Percentiles rank a stretch among this genome's conserved stretches.
Conservation (phyloP, 2,888 invertebrate genomes). For the Aphidius colemani region DNA sequence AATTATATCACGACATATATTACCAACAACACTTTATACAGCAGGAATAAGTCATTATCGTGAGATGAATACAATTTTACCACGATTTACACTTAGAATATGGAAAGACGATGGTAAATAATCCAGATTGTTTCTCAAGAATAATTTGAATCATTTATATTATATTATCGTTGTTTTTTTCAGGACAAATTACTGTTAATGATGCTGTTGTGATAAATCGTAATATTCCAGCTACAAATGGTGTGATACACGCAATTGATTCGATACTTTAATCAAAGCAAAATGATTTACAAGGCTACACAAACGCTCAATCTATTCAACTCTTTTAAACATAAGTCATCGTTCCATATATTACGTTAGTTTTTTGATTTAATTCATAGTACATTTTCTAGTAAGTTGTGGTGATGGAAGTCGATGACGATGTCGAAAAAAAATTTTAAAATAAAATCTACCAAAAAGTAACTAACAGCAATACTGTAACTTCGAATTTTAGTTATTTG, state of each 20-base stretch:
- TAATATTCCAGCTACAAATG: constrained; percentile 87
- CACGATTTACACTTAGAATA: constrained; percentile 76
- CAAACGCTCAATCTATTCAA: too few relatives aligned
- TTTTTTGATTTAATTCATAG: too few relatives aligned
- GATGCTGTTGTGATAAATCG: constrained; percentile 80
- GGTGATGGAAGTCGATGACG: too few relatives aligned
- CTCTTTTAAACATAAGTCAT: too few relatives aligned
- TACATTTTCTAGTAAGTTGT: too few relatives aligned
- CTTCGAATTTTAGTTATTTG: too few relatives aligned
- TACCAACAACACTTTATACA: constrained; percentile 80
- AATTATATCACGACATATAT: constrained; percentile 76
- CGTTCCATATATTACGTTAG: too few relatives aligned
- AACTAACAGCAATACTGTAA: too few relatives aligned
- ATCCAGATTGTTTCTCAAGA: background rate
- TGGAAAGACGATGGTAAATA: constrained; percentile 77
- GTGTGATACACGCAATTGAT: constrained; percentile 84
- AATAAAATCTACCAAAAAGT: too few relatives aligned
- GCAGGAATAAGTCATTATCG: constrained; percentile 89
- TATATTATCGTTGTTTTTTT: constrained; percentile 15
- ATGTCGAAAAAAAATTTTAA: too few relatives aligned
- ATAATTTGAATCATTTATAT: background rate
- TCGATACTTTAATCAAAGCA: constrained; percentile 64
- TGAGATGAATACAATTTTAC: constrained; percentile 77
- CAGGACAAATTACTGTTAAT: constrained; percentile 84
- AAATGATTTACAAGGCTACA: too few relatives aligned